A percentile compares a stretch with the other conserved stretches of the same genome.
These are phyloP conservation scores for Barnardius zonarius DNA, from an alignment of 2,113 vertebrate species.

Conservation along the genomic window DNA sequence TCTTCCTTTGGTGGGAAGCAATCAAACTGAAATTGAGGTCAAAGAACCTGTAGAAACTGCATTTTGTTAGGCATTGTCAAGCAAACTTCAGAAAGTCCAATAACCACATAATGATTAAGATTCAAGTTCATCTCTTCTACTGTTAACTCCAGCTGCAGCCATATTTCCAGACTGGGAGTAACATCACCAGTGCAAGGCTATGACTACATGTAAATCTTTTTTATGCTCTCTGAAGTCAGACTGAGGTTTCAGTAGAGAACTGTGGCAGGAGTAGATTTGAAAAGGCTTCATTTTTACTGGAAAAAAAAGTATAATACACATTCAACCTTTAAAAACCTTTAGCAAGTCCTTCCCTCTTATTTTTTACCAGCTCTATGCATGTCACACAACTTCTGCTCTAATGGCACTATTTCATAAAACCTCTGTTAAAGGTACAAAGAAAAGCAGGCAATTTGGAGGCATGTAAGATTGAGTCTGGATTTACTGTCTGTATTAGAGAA, in stretches of 20 bases:
- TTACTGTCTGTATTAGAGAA: background rate
- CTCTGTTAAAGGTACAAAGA: background rate
- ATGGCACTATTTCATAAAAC: background rate
- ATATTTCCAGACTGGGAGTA: background rate
- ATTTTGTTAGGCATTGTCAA: background rate
- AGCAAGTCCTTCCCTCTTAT: background rate
- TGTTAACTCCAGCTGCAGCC: background rate
- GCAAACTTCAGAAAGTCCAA: background rate
- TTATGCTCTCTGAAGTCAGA: background rate
- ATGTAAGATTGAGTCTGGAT: background rate
- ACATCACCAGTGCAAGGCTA: background rate
- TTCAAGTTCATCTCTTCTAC: background rate
- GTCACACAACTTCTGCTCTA: background rate
- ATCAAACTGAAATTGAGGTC: constrained; percentile 9
- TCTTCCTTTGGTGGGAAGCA: background rate
- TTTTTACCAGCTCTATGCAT: background rate
- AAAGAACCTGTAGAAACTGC: background rate
- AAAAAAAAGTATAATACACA: background rate
- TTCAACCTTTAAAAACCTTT: background rate
- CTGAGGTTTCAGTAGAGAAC: background rate
- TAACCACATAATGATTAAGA: background rate
- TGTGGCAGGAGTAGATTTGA: background rate
- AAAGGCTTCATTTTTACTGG: background rate
- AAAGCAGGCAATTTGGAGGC: background rate
- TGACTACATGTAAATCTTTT: background rate